A percentile compares a stretch with the other conserved stretches of the same genome.
Conservation (phyloP, 2,113 vertebrate species). For the Fregata magnificens region DNA sequence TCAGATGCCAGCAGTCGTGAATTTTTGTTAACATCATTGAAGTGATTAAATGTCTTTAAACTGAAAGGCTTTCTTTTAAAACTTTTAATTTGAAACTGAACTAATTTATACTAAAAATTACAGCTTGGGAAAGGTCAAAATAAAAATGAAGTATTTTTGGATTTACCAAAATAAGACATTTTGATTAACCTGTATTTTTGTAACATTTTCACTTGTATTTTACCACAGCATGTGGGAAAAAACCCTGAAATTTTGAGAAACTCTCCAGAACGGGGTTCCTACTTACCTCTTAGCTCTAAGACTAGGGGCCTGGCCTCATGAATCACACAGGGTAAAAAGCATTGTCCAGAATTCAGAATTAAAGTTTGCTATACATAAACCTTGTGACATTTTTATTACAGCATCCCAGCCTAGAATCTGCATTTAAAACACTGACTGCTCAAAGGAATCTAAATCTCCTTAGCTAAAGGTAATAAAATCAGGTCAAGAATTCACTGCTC, state of each 20-base stretch:
- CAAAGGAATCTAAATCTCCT: slow-evolving; percentile 52
- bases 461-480: slow-evolving; percentile 33
- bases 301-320: background rate
- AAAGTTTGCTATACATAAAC: slow-evolving; percentile 14
- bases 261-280: background rate
- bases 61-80: background rate
- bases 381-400: slow-evolving; percentile 32
- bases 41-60: background rate
- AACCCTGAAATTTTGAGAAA: background rate
- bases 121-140: background rate
- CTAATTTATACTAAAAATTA: background rate
- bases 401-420: background rate
- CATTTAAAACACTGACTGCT: slow-evolving; percentile 24
- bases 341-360: slow-evolving; percentile 39
- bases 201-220: background rate
- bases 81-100: background rate
- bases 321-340: slow-evolving; percentile 14
- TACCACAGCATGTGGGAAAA: background rate
- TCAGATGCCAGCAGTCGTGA: background rate
- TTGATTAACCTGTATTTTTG: background rate
- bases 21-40: background rate
- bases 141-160: background rate
- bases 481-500: slow-evolving; percentile 26
- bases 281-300: background rate
- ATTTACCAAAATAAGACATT: background rate